Base-by-base conservation (phyloP, 2,113 vertebrate genomes). In the Prionailurus viverrinus region DNA sequence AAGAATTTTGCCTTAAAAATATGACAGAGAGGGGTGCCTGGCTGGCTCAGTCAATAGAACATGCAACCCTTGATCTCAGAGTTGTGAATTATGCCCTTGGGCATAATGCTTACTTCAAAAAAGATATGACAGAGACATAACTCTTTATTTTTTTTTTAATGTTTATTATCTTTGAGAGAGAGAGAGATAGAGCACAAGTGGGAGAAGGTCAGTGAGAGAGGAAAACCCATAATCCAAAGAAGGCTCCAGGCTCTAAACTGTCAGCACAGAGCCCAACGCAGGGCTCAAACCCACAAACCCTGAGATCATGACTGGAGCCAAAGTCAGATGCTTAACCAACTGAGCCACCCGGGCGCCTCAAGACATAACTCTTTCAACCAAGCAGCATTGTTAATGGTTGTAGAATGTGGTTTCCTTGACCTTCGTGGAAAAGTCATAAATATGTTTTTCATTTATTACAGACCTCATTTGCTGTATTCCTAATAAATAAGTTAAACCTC, bases 401-500 rank as follows among this genome's bases (percentile, higher is more conserved):
- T 29, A 96, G 65, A 98, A 97, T 86, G 74, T 95, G 97, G 83
- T 61, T 84, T 41, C 61, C 27, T 13, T 81, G 58, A 92, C 79
- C 88, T 95, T 61, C 74, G 58, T 68, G 58, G 48, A 89, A 89
- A 95, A 93, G 45, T 89, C 86, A 89, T 76, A 97, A 97, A 94
- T 97, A 74, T 91, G 94, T 89, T 98, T 96, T 97, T 96, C 80
- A 97, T 98, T 97, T 97, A 91, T 76, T 65, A 88, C 68, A 82
- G 71, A 87, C 89, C 87, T 91, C 25, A 85, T 79, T 93, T 93
- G 5, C n/a, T 95, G 86, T 73, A 53, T 68, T 97, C 81, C 94
- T 73, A 94, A 71, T 68, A 82, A 95, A 53, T n/a, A 68, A 96
- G 89, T 95, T 94, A 79, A 96, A 81, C 73, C 86, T 97, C 33